Evolutionary conservation across 2,797 vertebrate genomes (phyloP), one percentile per base, ranked within the genome.

Genomic region (Lophius americanus): DNA sequence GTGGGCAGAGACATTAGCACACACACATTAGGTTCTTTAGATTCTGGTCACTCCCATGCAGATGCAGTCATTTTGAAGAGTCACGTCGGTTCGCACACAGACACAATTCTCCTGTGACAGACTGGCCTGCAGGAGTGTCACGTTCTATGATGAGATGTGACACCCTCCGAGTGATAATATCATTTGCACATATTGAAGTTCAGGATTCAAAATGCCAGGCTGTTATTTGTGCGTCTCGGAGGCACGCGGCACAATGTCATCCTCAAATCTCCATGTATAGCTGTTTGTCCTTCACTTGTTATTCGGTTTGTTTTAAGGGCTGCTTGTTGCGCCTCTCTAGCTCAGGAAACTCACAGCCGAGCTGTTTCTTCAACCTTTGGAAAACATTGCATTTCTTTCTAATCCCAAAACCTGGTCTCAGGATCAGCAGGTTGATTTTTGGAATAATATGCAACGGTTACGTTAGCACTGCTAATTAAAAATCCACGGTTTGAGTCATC

Each of bases 391-490:
- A 12, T 54, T 63, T 64, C 9, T 49, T 68, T 69, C 5, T 74
- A 67, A 56, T 84, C 59, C 68, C 13, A 47, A 35, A 52, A 33
- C 12, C 0, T 10, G 1, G 62, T 76, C 72, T 69, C 32, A 66
- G 57, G 6, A 39, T 67, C 41, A 64, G 63, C 53, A 65, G 79
- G 78, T 78, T 74, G 9, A 78, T 75, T 81, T 82, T 54, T 33
- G 2, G 14, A 73, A 48, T 59, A 61, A 64, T 63, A 44, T 59
- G 41, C 56, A 79, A 64, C 47, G 51, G n/a, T 56, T 58, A 58
- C 12, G 61, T 44, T 43, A 14, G 57, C 58, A 23, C 44, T 67
- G 58, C 64, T 78, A 73, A 81, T 86, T 84, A 75, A 89, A 85
- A 81, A 46, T 76, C 72, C 58, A 41, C 70, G 53, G 70, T 36